These are phyloP conservation scores for Arge pagana DNA, from an alignment of 2,888 invertebrate genomes.

Conservation along the genomic window DNA sequence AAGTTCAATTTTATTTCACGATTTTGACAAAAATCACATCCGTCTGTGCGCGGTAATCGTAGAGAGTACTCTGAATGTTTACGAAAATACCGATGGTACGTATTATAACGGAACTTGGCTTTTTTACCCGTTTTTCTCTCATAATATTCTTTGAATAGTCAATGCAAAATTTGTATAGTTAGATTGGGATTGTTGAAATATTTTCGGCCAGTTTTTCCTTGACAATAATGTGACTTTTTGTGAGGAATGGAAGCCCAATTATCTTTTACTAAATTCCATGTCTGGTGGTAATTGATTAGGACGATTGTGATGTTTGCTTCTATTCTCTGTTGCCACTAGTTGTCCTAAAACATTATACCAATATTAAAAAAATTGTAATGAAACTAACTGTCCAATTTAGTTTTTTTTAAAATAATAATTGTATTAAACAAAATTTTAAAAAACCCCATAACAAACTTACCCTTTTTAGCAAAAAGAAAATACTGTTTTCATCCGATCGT, in stretches of 20 bases:
- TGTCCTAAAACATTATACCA: conserved; percentile 11
- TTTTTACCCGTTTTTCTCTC: conserved; percentile 8
- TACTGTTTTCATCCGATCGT: conserved; percentile 9
- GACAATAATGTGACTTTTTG: conserved; percentile 25
- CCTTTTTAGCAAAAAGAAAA: conserved; percentile 5
- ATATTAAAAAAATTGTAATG: not conserved
- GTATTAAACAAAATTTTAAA: not conserved
- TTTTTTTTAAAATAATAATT: not conserved
- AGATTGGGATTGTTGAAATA: conserved; percentile 22
- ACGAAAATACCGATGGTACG: conserved; percentile 28
- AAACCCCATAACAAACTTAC: conserved; percentile 1
- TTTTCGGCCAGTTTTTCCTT: conserved; percentile 25
- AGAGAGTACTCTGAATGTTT: conserved; percentile 22
- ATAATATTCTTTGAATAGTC: conserved; percentile 20
- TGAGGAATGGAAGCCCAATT: conserved; percentile 25
- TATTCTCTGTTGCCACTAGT: conserved; percentile 15
- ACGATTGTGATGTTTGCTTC: conserved; percentile 23
- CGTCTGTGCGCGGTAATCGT: conserved; percentile 28
- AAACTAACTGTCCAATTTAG: not conserved
- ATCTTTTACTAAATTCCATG: conserved; percentile 22
- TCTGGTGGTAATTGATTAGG: conserved; percentile 23
- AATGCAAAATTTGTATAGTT: conserved; percentile 15
- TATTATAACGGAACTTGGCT: conserved; percentile 18
- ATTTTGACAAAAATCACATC: conserved; percentile 29
- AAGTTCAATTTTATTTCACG: conserved; percentile 22